These are phyloP conservation scores for Macaca mulatta DNA, from an alignment of 2,113 vertebrate genomes.

Conservation along the genomic window DNA sequence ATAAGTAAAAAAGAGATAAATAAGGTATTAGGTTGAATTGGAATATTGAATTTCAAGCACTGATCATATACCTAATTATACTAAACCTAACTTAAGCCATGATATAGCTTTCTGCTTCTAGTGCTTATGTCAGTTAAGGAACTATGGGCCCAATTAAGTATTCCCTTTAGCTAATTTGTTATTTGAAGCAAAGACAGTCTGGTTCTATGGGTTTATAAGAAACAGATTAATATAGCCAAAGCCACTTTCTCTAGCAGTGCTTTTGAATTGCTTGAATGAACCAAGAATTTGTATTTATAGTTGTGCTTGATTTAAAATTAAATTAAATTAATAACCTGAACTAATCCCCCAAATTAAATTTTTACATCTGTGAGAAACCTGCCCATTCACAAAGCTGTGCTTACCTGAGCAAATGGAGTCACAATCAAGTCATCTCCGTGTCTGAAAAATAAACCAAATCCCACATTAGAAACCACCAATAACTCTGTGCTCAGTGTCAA, in stretches of 20 bases:
- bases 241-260: not conserved
- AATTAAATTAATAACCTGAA: conserved; percentile 4
- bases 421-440: conserved; percentile 99
- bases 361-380: not conserved
- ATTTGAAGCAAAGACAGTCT: conserved; percentile 14
- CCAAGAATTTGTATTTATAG: not conserved
- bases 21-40: not conserved
- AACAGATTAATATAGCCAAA: not conserved
- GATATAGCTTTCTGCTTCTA: not conserved
- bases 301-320: not conserved
- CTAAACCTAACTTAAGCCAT: conserved; percentile 37
- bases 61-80: conserved; percentile 34
- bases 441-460: conserved; percentile 88
- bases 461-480: conserved; percentile 49
- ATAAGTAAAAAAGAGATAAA: not conserved
- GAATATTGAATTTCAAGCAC: conserved; percentile 54
- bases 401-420: conserved; percentile 99
- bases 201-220: not conserved
- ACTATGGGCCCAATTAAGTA: not conserved
- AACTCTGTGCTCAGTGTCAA: not conserved
- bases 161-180: conserved; percentile 1
- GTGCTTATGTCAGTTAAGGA: conserved; percentile 43
- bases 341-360: not conserved
- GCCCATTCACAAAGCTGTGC: conserved; percentile 42
- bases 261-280: not conserved